A percentile compares a stretch with the other conserved stretches of the same genome.
These are phyloP conservation scores for Anoplopoma fimbria DNA, from an alignment of 2,113 vertebrate genomes.

Conservation along the genomic window DNA sequence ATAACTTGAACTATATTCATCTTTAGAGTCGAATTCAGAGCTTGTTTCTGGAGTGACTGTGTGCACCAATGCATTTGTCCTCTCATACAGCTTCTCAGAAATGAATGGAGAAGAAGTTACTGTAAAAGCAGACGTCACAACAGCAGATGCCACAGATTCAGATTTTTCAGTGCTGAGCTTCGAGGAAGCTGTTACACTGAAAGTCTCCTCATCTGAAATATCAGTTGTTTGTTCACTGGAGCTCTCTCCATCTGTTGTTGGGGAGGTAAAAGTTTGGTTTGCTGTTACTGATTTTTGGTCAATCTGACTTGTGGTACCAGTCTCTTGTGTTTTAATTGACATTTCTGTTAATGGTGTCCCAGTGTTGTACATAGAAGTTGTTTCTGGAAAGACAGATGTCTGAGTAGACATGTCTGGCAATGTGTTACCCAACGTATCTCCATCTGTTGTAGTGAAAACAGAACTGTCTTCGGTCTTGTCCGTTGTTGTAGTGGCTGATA, in stretches of 20 bases:
- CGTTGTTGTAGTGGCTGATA: background rate
- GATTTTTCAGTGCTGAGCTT: no score
- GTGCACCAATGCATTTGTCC: no score
- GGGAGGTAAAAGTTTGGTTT: background rate
- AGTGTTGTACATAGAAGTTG: background rate
- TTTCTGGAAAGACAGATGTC: background rate
- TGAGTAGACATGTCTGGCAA: background rate
- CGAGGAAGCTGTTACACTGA: no score
- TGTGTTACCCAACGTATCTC: background rate
- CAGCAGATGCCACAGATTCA: no score
- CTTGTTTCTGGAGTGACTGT: no score
- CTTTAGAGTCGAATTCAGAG: no score
- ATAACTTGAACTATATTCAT: no score
- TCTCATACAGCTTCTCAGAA: no score
- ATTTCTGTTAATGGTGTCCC: background rate
- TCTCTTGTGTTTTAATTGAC: background rate
- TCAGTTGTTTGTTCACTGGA: constrained; percentile 26
- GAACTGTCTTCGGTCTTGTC: background rate
- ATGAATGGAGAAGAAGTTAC: no score
- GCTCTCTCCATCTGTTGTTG: constrained; percentile 2
- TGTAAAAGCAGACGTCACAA: no score
- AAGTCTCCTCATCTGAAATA: no score
- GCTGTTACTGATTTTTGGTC: background rate
- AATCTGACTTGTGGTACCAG: background rate
- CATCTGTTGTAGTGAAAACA: background rate